A percentile compares a stretch with the other conserved stretches of the same genome.
Evolutionary conservation across 2,113 vertebrate genomes (phyloP).

Genomic region (Macrotis lagotis): DNA sequence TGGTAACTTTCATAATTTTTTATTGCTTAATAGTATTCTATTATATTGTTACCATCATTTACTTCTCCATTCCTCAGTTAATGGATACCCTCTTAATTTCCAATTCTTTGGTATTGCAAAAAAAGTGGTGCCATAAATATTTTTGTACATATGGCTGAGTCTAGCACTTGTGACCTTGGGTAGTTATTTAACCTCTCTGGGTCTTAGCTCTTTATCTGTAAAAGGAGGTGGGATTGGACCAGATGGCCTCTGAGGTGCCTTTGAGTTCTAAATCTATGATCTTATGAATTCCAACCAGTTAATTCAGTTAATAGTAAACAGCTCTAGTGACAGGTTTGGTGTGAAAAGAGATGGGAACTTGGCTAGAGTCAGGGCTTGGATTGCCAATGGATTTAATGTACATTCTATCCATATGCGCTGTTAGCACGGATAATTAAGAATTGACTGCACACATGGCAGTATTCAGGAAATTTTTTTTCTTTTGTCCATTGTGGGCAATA

Average conservation of each 20-base stretch:
- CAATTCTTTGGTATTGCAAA: neutral
- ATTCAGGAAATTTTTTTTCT: neutral
- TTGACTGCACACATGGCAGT: neutral
- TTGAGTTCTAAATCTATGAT: neutral
- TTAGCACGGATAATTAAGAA: neutral
- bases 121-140: neutral
- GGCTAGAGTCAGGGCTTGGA: neutral
- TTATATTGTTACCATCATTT: neutral
- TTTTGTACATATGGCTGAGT: neutral
- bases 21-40: neutral
- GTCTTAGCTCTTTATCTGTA: neutral
- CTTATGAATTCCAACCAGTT: neutral
- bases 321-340: neutral
- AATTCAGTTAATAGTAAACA: neutral
- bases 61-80: neutral
- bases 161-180: neutral
- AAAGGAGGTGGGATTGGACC: neutral
- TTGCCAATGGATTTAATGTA: neutral
- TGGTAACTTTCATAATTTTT: neutral
- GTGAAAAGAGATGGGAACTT: neutral
- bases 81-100: neutral
- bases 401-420: fast-evolving
- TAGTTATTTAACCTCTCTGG: neutral
- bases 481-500: neutral
- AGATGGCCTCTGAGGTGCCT: neutral